Conservation (phyloP, 1,140 invertebrate genomes). For the Cryptotermes secundus region DNA sequence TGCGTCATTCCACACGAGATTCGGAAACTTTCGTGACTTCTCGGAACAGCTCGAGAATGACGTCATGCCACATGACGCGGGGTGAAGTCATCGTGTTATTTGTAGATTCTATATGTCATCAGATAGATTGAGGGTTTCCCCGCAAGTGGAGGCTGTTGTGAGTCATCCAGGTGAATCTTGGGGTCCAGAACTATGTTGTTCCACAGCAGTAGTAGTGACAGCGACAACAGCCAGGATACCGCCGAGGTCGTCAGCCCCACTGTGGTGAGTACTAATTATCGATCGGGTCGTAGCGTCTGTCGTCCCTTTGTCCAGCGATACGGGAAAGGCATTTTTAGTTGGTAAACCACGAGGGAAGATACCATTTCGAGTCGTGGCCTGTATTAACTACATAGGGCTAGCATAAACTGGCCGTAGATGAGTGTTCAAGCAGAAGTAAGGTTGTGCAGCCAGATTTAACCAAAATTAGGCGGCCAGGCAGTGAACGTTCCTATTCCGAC, state of each 20-base stretch:
- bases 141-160: not conserved
- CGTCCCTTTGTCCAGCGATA: no score
- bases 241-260: not conserved
- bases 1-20: not conserved
- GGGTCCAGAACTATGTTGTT: not conserved
- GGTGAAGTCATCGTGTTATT: not conserved
- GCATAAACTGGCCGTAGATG: no score
- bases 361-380: no score
- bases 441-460: no score
- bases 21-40: not conserved
- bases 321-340: no score
- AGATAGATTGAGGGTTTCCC: not conserved
- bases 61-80: constrained; percentile 2
- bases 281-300: not conserved
- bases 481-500: no score
- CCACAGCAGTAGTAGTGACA: not conserved
- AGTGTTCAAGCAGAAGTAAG: no score
- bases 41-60: not conserved
- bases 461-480: no score
- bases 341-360: no score
- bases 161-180: not conserved
- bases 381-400: no score
- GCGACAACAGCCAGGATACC: not conserved
- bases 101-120: not conserved
- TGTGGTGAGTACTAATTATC: not conserved